Evolutionary conservation across 53 echinoderm and acorn worm species (phyloP), one percentile per base, ranked within the genome.

Genomic region (Pentamera pediparva): DNA sequence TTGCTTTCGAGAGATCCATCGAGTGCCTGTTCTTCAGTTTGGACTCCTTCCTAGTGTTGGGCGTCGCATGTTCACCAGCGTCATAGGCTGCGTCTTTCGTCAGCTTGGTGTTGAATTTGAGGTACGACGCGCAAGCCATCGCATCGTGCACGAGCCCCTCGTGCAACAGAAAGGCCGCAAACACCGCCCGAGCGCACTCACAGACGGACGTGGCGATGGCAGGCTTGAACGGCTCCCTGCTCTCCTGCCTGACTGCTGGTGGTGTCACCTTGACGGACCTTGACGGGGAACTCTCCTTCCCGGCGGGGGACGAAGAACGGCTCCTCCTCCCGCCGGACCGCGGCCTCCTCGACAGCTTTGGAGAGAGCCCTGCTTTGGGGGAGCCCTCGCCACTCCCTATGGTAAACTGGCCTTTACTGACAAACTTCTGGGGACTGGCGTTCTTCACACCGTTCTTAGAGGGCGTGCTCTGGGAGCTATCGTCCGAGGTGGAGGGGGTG

Each of bases 1-100:
- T 75, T 24, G 86, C 87, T 59, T 87, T 86, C 22, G 86, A 86
- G 43, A 94, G 62, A 70, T 94, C 94, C 87, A 89, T 89, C 26
- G 94, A 94, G 65, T 94, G 94, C 37, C 94, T 90, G 69, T 90
- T 94, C 69, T 94, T 94, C 32, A 94, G 59, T 65, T 94, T 94
- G 4, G 62, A 45, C 58, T 94, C 87, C 40, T 80, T 61, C 35
- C 80, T 81, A 56, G 35, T 71, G 18, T 56, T 62, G 32, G 61
- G 45, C 24, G 53, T 65, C n/a, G 32, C 72, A 30, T 62, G 78
- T 38, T 90, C 85, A 18, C 81, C 82, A 29, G 74, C 32, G 47
- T 65, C 73, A 3, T 53, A 50, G 17, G 87, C 77, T 15, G 84
- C 77, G 36, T 84, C 85, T 51, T 94, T 94, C 1, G 84, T 79